Percentiles rank a stretch among this genome's conserved stretches.
These are phyloP conservation scores for Pteruthius melanotis DNA, from an alignment of 2,113 vertebrate species.

Conservation along the genomic window DNA sequence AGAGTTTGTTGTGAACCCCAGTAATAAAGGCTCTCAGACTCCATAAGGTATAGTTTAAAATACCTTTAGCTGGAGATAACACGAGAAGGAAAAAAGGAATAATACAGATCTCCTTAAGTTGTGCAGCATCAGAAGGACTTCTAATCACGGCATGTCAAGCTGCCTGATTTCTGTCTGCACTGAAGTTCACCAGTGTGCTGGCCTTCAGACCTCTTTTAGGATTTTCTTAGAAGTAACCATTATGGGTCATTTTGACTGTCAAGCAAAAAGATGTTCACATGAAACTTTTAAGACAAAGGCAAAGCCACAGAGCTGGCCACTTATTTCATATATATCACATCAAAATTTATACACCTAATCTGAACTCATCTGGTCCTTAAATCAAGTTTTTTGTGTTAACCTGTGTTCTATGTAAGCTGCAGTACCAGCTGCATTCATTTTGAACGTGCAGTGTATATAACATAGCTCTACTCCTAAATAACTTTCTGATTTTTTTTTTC, in stretches of 20 bases:
- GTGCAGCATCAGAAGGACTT: background rate
- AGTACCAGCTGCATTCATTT: background rate
- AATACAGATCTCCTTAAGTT: background rate
- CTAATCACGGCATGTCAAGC: background rate
- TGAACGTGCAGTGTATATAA: background rate
- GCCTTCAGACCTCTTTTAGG: background rate
- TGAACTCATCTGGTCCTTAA: background rate
- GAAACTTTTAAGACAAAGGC: background rate
- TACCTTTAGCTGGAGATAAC: background rate
- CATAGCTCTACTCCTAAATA: background rate
- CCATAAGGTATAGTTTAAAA: background rate
- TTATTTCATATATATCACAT: background rate
- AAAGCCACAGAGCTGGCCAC: background rate
- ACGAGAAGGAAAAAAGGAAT: background rate
- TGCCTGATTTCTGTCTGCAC: background rate
- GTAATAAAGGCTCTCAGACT: background rate
- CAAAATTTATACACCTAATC: background rate
- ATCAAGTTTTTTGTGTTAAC: background rate
- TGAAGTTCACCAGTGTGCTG: background rate
- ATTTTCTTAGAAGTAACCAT: background rate
- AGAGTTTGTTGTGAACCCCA: background rate
- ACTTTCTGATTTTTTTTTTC: background rate
- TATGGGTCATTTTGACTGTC: background rate
- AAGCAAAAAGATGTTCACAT: background rate
- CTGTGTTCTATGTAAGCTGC: background rate